phyloP scores from a whole-genome alignment of 2,113 vertebrate species.

The Caretta caretta region DNA sequence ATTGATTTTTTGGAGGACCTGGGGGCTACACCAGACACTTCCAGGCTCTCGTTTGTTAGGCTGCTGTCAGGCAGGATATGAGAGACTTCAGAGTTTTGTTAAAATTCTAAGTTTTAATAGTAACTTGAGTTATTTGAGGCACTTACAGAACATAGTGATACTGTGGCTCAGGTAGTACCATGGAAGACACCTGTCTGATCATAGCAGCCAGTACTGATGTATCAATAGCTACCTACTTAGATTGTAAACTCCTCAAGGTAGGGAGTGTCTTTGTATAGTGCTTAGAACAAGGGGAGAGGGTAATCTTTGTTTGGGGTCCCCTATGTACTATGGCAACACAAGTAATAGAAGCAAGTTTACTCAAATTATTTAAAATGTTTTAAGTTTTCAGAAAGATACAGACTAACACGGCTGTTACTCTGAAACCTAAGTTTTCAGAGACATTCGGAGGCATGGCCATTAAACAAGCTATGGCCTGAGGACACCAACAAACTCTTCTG shows the following conservation, averaged over 20 bases:
- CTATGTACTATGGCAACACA: not conserved
- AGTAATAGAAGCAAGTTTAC: not conserved
- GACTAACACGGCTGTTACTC: no score
- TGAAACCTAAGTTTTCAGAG: not conserved
- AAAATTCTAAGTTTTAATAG: not conserved
- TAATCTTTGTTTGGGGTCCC: not conserved
- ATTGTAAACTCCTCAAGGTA: not conserved
- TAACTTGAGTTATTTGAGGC: not conserved
- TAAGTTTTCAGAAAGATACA: not conserved
- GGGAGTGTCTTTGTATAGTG: rapidly evolving
- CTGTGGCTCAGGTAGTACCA: not conserved
- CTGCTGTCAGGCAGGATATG: not conserved
- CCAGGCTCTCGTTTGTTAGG: not conserved
- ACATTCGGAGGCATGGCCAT: not conserved
- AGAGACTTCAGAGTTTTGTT: not conserved
- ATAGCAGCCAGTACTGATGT: not conserved
- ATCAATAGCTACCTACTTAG: not conserved
- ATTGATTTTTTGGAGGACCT: not conserved
- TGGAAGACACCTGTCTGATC: not conserved
- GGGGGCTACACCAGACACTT: not conserved
- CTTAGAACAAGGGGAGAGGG: not conserved
- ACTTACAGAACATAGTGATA: not conserved
- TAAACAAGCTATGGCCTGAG: not conserved
- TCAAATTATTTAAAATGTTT: not conserved
- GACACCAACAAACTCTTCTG: not conserved